Percentiles rank a stretch among this genome's conserved stretches.
Evolutionary conservation across 35 echinoderm and acorn worm species (phyloP).

Genomic region (Lytechinus pictus): DNA sequence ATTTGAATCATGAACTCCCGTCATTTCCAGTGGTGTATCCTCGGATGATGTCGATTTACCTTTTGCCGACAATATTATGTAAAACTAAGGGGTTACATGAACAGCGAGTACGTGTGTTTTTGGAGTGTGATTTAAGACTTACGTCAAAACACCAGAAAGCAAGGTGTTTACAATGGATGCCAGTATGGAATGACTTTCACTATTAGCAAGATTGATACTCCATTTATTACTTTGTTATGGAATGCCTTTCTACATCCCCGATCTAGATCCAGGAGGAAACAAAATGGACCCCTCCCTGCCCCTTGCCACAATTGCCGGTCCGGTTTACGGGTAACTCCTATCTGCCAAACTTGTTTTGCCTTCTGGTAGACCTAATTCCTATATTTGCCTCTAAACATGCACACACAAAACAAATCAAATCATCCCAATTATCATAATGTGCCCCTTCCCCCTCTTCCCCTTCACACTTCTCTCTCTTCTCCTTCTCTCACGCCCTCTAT

Average conservation of each 20-base stretch:
- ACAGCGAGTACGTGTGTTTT: background rate
- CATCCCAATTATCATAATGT: no score
- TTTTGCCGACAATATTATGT: background rate
- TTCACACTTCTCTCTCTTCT: background rate
- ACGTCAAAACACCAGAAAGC: background rate
- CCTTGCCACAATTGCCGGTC: background rate
- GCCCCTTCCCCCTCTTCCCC: background rate
- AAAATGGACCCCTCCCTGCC: background rate
- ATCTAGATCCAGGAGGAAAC: background rate
- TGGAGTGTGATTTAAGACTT: background rate
- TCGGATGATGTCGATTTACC: background rate
- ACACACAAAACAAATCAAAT: no score
- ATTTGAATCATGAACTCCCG: no score
- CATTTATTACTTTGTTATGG: background rate
- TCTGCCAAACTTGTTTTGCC: no score
- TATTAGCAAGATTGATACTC: constrained; percentile 8
- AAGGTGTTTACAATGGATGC: background rate
- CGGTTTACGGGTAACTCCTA: no score
- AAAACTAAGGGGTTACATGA: background rate
- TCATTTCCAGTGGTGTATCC: no score
- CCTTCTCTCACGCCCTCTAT: background rate
- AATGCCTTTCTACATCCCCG: background rate
- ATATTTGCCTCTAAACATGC: no score
- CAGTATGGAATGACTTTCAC: background rate
- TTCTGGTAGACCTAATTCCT: no score